Evolutionary conservation across 1,140 invertebrate species (phyloP).

Genomic region (Dermatophagoides farinae): DNA sequence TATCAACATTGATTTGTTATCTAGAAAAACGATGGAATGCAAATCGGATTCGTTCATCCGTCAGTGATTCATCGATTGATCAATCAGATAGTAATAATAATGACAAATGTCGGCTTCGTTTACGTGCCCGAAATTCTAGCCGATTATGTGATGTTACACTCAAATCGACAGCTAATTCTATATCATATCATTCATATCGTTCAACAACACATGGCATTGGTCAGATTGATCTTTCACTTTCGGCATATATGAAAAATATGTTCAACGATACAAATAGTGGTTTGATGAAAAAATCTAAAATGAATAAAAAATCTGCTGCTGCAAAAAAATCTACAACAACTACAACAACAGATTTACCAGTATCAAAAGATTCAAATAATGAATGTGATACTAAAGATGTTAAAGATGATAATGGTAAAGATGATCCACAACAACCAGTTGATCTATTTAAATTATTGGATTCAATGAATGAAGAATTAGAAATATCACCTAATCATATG

Average conservation of each 20-base stretch:
- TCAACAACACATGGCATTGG: slow-evolving; percentile 2
- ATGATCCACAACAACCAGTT: neutral
- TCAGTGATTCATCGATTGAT: neutral
- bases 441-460: slow-evolving; percentile 11
- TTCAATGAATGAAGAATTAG: slow-evolving; percentile 7
- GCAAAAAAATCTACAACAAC: neutral
- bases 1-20: slow-evolving; percentile 48
- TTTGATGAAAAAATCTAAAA: slow-evolving; percentile 5
- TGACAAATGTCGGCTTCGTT: neutral
- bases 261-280: neutral
- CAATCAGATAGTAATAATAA: neutral
- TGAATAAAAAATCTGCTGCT: neutral
- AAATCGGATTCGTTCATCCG: neutral
- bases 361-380: neutral
- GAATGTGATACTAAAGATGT: neutral
- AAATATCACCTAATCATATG: neutral
- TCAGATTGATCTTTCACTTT: slow-evolving; percentile 15
- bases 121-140: neutral
- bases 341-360: neutral
- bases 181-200: neutral
- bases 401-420: neutral
- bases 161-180: neutral
- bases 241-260: slow-evolving; percentile 12
- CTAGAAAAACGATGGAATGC: slow-evolving; percentile 59
- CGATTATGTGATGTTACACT: neutral